These are phyloP conservation scores for Neoscelio sp. DNA, from an alignment of 2,888 invertebrate species.

Conservation along the genomic window DNA sequence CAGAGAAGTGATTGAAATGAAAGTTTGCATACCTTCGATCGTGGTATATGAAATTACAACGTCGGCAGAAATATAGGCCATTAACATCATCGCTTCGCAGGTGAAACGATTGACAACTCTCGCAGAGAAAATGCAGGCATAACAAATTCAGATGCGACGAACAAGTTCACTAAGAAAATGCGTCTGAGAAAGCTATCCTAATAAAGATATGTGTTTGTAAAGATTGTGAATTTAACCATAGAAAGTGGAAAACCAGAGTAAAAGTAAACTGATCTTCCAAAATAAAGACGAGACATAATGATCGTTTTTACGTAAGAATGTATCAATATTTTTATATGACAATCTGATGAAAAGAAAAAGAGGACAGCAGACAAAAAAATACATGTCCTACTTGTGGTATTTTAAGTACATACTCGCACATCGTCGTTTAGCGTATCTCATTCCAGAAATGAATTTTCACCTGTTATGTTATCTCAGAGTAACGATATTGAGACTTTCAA, in stretches of 20 bases:
- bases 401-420: no score
- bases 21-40: conserved; percentile 47
- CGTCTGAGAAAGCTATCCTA: conserved; percentile 46
- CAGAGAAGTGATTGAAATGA: conserved; percentile 43
- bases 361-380: no score
- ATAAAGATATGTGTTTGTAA: conserved; percentile 30
- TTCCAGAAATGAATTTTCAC: no score
- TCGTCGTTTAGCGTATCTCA: no score
- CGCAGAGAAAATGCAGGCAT: conserved; percentile 53
- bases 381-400: no score
- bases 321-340: no score
- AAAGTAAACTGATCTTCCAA: conserved; percentile 14
- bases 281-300: background rate
- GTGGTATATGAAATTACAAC: conserved; percentile 43
- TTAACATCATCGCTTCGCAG: conserved; percentile 38
- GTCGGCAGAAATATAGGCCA: conserved; percentile 48
- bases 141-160: conserved; percentile 40
- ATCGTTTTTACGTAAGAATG: background rate
- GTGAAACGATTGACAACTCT: conserved; percentile 64
- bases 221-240: conserved; percentile 1
- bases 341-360: no score
- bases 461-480: no score
- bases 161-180: conserved; percentile 39
- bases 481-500: no score
- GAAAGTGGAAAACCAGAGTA: conserved; percentile 30